These are phyloP conservation scores for Triplophysa bombifrons DNA, from an alignment of 2,797 vertebrate genomes.

Conservation along the genomic window DNA sequence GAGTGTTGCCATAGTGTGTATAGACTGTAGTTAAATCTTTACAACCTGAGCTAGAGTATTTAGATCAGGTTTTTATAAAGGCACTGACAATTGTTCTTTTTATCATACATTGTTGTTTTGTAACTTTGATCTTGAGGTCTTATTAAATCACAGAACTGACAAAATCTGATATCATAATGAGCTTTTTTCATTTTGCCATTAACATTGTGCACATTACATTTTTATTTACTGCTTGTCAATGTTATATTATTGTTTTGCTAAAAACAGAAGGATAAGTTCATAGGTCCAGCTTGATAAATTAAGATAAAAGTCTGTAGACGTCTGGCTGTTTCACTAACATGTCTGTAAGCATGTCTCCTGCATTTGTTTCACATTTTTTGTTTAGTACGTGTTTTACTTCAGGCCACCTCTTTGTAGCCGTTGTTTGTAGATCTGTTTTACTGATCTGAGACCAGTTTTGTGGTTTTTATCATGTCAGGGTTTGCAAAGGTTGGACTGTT, in stretches of 20 bases:
- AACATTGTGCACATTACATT: background rate
- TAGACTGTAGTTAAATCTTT: slow-evolving; percentile 1
- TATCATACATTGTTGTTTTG: background rate
- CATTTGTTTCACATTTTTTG: slow-evolving; percentile 4
- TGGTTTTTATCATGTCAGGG: background rate
- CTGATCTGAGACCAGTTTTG: slow-evolving; percentile 6
- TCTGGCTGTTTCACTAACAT: background rate
- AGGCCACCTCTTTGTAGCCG: background rate
- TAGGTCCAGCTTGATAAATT: background rate
- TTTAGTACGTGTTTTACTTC: slow-evolving; percentile 2
- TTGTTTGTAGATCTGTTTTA: background rate
- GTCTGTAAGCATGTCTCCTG: background rate
- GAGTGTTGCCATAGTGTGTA: slow-evolving; percentile 9
- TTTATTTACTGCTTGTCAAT: background rate
- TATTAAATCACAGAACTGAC: background rate
- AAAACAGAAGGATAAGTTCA: background rate
- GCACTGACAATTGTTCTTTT: slow-evolving; percentile 5
- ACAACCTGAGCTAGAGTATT: background rate
- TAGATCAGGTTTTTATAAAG: slow-evolving; percentile 1
- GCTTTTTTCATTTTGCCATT: background rate
- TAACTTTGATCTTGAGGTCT: background rate
- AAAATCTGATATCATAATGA: background rate
- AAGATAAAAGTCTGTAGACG: background rate
- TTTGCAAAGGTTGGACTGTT: slow-evolving; percentile 1
- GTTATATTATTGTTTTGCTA: background rate